Evolutionary conservation across 2,113 vertebrate species (phyloP), one percentile per base, ranked within the genome.

Genomic region (Athene noctua): DNA sequence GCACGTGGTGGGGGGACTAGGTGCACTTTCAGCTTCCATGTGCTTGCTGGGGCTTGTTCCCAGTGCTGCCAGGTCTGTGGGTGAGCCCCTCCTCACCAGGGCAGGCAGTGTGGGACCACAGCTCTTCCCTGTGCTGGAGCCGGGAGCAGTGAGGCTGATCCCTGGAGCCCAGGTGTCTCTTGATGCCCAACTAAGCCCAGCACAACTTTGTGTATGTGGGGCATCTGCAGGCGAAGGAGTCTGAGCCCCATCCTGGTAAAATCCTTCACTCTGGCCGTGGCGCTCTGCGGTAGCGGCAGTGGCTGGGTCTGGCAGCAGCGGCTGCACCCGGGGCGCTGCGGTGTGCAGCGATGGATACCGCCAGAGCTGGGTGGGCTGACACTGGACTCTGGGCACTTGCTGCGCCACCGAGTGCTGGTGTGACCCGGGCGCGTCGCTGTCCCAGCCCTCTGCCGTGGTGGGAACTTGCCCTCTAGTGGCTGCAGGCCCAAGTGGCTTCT

Each of bases 391-490:
- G 32, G 51, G 65, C 1, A 10, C 36, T 25, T 2, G 2, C 46
- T 19, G 23, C 11, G 51, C 34, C 70, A 2, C 3, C 9, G 38
- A n/a, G 62, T 4, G 26, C 27, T 22, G 9, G 19, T 47, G 46
- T 47, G 20, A 47, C 59, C 38, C 30, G 55, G 29, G 22, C 3
- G 27, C 5, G 2, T 13, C 21, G 16, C 11, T 5, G 57, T 77
- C 16, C n/a, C 19, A 3, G 32, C 30, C 0, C 0, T 6, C 29
- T 12, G 36, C 6, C 4, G 19, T 38, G 80, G 80, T 27, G 6
- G 22, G 19, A 38, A 71, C 38, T 47, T 88, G 95, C 91, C 88
- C 88, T 73, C 94, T 94, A 57, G 91, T n/a, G 94, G 91, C 83
- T 40, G 5, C 30, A 5, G 78, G 25, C 44, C 26, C 19, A 3